Percentiles rank a stretch among this genome's conserved stretches.
phyloP scores from a whole-genome alignment of 2,797 vertebrate genomes.

The Euthynnus affinis region DNA sequence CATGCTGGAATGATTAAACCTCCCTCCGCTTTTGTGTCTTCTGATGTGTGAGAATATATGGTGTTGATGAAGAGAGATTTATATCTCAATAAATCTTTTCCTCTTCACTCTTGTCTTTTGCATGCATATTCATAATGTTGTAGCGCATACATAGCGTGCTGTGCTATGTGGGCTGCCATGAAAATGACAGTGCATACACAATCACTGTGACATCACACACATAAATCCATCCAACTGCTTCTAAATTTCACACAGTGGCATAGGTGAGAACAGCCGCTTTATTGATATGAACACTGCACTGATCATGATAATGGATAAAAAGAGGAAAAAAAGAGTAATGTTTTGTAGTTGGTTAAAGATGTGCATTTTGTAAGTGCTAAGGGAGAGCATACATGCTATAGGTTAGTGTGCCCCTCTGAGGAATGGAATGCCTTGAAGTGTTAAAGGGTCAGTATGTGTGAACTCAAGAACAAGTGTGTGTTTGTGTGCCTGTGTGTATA shows the following conservation, averaged over 20 bases:
- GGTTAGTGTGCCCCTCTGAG: slow-evolving; percentile 18
- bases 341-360: slow-evolving; percentile 57
- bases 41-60: not conserved
- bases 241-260: not conserved
- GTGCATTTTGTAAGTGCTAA: slow-evolving; percentile 42
- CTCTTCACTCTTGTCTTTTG: slow-evolving; percentile 8
- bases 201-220: too few relatives aligned
- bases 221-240: not conserved
- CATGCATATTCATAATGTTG: slow-evolving; percentile 19
- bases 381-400: slow-evolving; percentile 22
- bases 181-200: not conserved
- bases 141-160: not conserved
- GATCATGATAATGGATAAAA: not conserved
- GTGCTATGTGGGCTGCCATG: not conserved
- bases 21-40: not conserved
- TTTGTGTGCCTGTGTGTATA: slow-evolving; percentile 13
- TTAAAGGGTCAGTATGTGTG: slow-evolving; percentile 31
- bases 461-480: not conserved
- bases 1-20: not conserved
- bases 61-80: slow-evolving; percentile 5
- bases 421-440: slow-evolving; percentile 38
- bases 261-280: not conserved
- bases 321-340: not conserved
- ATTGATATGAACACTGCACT: not conserved
- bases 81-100: slow-evolving; percentile 4